Base-by-base conservation (phyloP, 2,113 vertebrate species). In the Macquaria ambigua region DNA sequence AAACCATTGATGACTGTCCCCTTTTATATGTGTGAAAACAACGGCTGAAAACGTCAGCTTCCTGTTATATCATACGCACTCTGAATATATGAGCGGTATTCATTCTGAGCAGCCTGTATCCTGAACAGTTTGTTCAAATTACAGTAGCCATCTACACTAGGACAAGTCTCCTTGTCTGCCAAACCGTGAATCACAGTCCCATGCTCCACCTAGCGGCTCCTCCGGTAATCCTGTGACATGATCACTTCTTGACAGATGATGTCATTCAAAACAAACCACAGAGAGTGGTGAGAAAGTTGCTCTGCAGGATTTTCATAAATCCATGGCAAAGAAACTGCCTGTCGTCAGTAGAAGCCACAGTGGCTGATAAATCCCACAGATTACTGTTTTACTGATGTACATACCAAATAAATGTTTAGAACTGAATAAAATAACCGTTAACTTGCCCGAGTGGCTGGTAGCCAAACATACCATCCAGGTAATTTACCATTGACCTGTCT, bases 121-220 rank as follows among this genome's bases (percentile, higher is more conserved):
- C 34, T 23, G 31, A 50, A 77, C 66, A 59, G 28, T 59, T 41
- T 52, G 50, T 68, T 50, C 39, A 58, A 63, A 73, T 16, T 25
- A 23, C 28, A 59, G 58, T 1, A 78, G 10, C 25, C 10, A 12
- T 18, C 5, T 20, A 20, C 37, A 34, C 1, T 0, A 25, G 3
- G 34, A 73, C 39, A 58, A 68, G 46, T 76, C 14, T 52, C 63
- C 15, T 74, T 48, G 14, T 68, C 25, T 83, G 15, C 21, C 6
- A 73, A 67, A 56, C 72, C 56, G 62, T 77, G 72, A 87, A 46
- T 74, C 39, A 41, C 72, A 78, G 85, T 70, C 75, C 50, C 74
- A 66, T 43, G 67, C 92, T 86, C 90, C 90, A 77, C 79, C 93
- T 95, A 90, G 87, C 89, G 92, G 92, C 48, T 72, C 53, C 56